Evolutionary conservation across 37 sponge, comb jelly and placozoan genomes (phyloP).

Genomic region (Aplysina aerophoba): DNA sequence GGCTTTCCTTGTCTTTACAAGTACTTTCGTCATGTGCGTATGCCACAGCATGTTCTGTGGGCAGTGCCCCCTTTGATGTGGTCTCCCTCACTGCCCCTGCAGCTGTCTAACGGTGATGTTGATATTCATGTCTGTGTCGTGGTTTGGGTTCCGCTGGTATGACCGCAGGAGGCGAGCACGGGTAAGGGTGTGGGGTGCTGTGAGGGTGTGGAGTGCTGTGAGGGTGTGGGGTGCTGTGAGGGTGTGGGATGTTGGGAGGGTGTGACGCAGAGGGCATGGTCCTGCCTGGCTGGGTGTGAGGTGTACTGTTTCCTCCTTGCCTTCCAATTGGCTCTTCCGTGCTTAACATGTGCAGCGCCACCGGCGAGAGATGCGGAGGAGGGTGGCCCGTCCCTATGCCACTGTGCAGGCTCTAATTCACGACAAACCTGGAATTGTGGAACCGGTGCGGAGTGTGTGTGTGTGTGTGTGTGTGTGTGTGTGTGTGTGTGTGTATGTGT

Average conservation of each 20-base stretch:
- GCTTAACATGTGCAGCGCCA: slow-evolving; percentile 50
- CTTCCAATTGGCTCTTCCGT: neutral
- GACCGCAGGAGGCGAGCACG: slow-evolving; percentile 3
- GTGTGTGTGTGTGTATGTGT: slow-evolving; percentile 16
- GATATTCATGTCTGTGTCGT: slow-evolving; percentile 46
- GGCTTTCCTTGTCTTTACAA: slow-evolving; percentile 60
- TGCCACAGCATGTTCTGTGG: neutral
- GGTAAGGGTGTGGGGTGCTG: neutral
- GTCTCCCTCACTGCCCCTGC: neutral
- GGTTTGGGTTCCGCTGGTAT: slow-evolving; percentile 46
- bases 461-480: neutral
- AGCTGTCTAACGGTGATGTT: slow-evolving; percentile 77
- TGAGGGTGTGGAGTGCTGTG: too few species aligned
- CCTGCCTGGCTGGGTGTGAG: too few species aligned
- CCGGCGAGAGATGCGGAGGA: slow-evolving; percentile 62
- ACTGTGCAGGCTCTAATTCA: slow-evolving; percentile 52
- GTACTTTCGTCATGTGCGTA: slow-evolving; percentile 70
- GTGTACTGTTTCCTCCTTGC: too few species aligned
- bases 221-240: too few species aligned
- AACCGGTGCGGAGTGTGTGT: neutral
- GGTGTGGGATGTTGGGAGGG: too few species aligned
- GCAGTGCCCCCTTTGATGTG: neutral
- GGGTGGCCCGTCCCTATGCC: slow-evolving; percentile 81
- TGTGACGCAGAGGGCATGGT: neutral
- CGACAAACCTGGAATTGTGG: neutral